These are phyloP conservation scores for Atta cephalotes DNA, from an alignment of 1,140 invertebrate species.

Conservation along the genomic window DNA sequence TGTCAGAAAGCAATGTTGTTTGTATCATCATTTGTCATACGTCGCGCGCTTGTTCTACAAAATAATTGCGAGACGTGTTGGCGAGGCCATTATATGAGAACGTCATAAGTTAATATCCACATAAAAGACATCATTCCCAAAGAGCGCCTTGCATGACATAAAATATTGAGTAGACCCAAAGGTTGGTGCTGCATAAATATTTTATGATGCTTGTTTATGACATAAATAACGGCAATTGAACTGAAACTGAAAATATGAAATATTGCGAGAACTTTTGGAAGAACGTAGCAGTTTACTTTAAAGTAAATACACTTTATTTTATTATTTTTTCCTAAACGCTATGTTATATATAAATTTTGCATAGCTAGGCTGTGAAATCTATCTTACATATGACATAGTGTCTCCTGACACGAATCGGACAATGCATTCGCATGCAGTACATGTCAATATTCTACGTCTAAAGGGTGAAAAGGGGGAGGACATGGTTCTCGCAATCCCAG, in stretches of 20 bases:
- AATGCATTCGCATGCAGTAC: conserved; percentile 20
- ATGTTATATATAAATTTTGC: background rate
- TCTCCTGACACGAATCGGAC: background rate
- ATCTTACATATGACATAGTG: conserved; percentile 18
- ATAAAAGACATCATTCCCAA: background rate
- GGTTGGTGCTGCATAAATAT: background rate
- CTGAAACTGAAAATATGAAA: background rate
- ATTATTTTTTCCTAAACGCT: background rate
- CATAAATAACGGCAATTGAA: background rate
- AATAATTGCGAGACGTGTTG: conserved; percentile 11
- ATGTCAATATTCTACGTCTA: conserved; percentile 33
- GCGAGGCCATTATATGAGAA: conserved; percentile 8
- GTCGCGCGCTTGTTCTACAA: background rate
- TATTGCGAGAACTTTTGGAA: background rate
- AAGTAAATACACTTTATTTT: background rate
- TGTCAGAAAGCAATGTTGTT: background rate
- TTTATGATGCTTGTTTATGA: background rate
- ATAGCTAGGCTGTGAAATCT: background rate
- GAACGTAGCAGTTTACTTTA: background rate
- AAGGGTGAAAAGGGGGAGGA: background rate
- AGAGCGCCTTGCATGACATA: background rate
- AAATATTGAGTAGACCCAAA: background rate
- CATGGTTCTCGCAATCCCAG: background rate
- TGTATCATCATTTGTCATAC: background rate
- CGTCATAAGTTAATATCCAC: background rate